Percentiles rank a stretch among this genome's conserved stretches.
Evolutionary conservation across 2,888 invertebrate species (phyloP).

Genomic region (Drosophila antonietae): DNA sequence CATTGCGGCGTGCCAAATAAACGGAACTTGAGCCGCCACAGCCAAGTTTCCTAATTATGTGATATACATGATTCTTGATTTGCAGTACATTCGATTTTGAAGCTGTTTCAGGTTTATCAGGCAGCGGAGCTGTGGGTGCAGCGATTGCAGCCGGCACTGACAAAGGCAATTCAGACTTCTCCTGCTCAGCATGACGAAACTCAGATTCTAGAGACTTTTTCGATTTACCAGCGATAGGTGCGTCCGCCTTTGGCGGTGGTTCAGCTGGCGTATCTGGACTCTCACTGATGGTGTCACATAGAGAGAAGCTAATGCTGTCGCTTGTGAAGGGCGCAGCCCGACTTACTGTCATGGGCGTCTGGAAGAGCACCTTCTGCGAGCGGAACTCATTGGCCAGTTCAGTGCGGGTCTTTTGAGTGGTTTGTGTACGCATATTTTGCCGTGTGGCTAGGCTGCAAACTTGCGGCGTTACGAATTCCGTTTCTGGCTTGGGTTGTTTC

Average conservation of each 20-base stretch:
- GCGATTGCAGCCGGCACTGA: not conserved
- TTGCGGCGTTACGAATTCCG: conserved; percentile 82
- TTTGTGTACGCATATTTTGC: conserved; percentile 65
- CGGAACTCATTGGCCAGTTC: conserved; percentile 81
- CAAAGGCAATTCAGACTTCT: conserved; percentile 10
- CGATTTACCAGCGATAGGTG: conserved; percentile 46
- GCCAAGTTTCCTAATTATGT: conserved; percentile 91
- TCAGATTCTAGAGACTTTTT: conserved; percentile 74
- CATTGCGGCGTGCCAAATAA: conserved; percentile 83
- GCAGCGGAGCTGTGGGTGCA: not conserved
- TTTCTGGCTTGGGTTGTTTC: conserved; percentile 50
- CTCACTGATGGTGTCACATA: conserved; percentile 82
- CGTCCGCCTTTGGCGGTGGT: conserved; percentile 10
- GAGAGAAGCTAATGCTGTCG: conserved; percentile 80
- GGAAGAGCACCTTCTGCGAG: conserved; percentile 84
- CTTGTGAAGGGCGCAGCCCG: conserved; percentile 74
- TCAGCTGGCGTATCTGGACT: conserved; percentile 67
- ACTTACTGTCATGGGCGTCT: conserved; percentile 83
- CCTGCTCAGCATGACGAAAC: conserved; percentile 56
- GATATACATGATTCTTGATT: conserved; percentile 91
- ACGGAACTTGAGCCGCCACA: conserved; percentile 96
- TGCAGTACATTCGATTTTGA: conserved; percentile 83
- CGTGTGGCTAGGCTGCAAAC: conserved; percentile 70
- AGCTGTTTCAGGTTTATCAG: conserved; percentile 18
- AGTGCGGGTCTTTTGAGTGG: conserved; percentile 43